phyloP scores from a whole-genome alignment of 2,888 invertebrate genomes.

The Acrobasis repandana region DNA sequence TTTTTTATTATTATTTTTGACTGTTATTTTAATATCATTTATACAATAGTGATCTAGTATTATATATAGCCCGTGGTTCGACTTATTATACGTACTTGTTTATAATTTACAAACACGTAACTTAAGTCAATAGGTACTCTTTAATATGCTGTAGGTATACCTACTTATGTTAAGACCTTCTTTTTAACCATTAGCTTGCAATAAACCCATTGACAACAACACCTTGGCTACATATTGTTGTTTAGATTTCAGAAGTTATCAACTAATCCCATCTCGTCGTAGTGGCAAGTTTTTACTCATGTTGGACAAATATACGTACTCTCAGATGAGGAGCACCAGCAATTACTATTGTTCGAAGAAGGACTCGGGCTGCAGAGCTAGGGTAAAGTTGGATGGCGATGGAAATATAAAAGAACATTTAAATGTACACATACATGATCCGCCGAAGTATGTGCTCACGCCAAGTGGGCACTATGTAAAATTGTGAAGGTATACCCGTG shows the following conservation, averaged over 20 bases:
- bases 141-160: no score
- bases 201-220: neutral
- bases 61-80: no score
- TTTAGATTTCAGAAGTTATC: constrained; percentile 20
- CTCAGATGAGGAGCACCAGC: constrained; percentile 34
- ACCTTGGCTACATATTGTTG: neutral
- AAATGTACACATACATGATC: constrained; percentile 40
- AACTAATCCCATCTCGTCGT: constrained; percentile 29
- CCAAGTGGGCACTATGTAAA: constrained; percentile 37
- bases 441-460: constrained; percentile 41
- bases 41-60: no score
- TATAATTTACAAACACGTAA: no score
- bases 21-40: no score
- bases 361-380: constrained; percentile 31
- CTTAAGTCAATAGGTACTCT: no score
- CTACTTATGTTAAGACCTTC: no score
- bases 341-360: constrained; percentile 41
- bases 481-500: constrained; percentile 25
- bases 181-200: no score
- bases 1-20: no score
- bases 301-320: constrained; percentile 42
- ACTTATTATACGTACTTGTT: no score
- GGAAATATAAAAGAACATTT: constrained; percentile 19
- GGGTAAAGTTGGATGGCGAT: constrained; percentile 29
- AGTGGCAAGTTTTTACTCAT: constrained; percentile 38